phyloP scores from a whole-genome alignment of 2,113 vertebrate species.

The Lophius piscatorius region DNA sequence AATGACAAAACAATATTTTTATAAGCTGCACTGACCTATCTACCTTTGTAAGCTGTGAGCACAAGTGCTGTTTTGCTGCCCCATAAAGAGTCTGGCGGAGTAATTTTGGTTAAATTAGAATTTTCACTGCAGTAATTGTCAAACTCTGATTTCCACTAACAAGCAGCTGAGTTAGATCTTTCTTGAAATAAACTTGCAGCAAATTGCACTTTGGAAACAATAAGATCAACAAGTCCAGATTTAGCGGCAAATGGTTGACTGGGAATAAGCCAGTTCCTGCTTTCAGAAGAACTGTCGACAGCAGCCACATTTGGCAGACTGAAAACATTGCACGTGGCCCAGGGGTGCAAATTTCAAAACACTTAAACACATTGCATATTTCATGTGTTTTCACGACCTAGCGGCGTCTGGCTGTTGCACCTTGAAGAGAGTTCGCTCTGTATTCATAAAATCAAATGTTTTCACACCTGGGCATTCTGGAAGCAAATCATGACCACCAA shows the following conservation, averaged over 20 bases:
- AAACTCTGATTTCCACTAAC: slow-evolving; percentile 47
- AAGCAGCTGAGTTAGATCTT: slow-evolving; percentile 59
- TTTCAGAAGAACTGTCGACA: slow-evolving; percentile 18
- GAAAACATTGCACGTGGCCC: slow-evolving; percentile 30
- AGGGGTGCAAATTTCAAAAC: background rate
- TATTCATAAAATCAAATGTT: background rate
- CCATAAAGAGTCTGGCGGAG: slow-evolving; percentile 52
- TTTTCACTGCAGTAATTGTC: slow-evolving; percentile 40
- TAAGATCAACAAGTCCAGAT: slow-evolving; percentile 45
- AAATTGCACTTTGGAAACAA: slow-evolving; percentile 31
- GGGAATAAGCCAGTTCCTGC: slow-evolving; percentile 10
- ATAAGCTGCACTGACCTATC: slow-evolving; percentile 48
- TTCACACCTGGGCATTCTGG: slow-evolving; percentile 23
- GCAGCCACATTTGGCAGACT: slow-evolving; percentile 1
- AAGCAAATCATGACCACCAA: slow-evolving; percentile 6
- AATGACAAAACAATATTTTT: slow-evolving; percentile 6
- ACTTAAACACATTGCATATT: slow-evolving; percentile 19
- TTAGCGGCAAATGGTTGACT: slow-evolving; percentile 32
- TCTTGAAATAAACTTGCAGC: slow-evolving; percentile 57
- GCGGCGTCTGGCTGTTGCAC: background rate
- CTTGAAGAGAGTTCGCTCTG: background rate
- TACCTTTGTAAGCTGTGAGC: slow-evolving; percentile 40
- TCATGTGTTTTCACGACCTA: slow-evolving; percentile 5
- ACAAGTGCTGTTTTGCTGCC: slow-evolving; percentile 25
- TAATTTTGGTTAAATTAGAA: slow-evolving; percentile 46